Evolutionary conservation across 2,797 vertebrate species (phyloP).

Genomic region (Acrossocheilus wenchowensis): DNA sequence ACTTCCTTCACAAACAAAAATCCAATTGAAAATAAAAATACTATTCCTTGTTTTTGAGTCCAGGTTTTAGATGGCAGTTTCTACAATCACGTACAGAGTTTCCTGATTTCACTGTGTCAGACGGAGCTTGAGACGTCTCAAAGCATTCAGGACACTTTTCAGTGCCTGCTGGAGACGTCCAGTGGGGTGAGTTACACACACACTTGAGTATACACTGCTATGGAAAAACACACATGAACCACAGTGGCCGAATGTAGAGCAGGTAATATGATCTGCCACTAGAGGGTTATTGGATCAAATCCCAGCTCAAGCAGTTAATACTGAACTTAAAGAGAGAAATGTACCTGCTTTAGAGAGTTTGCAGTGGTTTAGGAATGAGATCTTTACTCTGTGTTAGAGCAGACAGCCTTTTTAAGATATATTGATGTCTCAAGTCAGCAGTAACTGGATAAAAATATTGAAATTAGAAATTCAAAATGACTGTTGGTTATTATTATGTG

Average conservation of each 20-base stretch:
- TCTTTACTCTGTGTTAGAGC: neutral
- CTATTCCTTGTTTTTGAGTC: neutral
- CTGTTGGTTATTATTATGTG: neutral
- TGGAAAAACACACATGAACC: constrained; percentile 42
- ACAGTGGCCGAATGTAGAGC: constrained; percentile 35
- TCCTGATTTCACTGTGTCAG: constrained; percentile 92
- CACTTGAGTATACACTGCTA: constrained; percentile 6
- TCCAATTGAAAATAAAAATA: neutral
- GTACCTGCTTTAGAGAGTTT: constrained; percentile 13
- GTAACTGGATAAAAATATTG: neutral
- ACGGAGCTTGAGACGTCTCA: constrained; percentile 91
- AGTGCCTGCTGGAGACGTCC: constrained; percentile 87
- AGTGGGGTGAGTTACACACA: constrained; percentile 80
- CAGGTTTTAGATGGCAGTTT: constrained; percentile 91
- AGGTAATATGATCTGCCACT: constrained; percentile 47
- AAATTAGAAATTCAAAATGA: neutral
- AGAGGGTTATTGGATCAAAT: constrained; percentile 46
- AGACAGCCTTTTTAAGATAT: neutral
- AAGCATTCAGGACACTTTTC: constrained; percentile 89
- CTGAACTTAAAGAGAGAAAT: constrained; percentile 9
- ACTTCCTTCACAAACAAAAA: neutral
- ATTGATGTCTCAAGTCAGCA: neutral
- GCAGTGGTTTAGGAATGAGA: neutral
- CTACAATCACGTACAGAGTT: constrained; percentile 93
- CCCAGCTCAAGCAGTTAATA: constrained; percentile 4